Conservation (phyloP, 2,888 invertebrate species). For the Drosophila maculinotata region DNA sequence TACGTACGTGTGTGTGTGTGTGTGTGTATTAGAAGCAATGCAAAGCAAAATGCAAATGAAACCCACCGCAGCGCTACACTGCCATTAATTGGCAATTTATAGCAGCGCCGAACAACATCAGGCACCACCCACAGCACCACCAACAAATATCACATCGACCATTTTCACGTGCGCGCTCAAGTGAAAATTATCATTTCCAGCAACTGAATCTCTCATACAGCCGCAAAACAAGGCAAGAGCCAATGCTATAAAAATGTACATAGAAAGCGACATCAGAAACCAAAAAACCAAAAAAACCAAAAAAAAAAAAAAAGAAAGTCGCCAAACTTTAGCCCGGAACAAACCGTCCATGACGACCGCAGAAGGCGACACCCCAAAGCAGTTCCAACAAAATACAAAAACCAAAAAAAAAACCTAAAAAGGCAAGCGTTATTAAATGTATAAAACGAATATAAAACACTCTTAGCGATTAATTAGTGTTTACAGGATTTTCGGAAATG, state of each 20-base stretch:
- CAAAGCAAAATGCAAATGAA: constrained; percentile 70
- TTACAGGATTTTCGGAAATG: no score
- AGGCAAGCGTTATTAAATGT: not conserved
- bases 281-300: constrained; percentile 25
- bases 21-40: constrained; percentile 31
- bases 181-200: constrained; percentile 81
- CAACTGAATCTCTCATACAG: constrained; percentile 62
- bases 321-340: constrained; percentile 68
- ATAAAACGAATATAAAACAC: constrained; percentile 3
- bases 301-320: constrained; percentile 34
- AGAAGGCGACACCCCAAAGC: constrained; percentile 48
- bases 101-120: constrained; percentile 57
- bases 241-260: constrained; percentile 71
- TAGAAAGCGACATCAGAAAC: constrained; percentile 55
- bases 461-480: constrained; percentile 11
- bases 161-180: constrained; percentile 74
- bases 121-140: constrained; percentile 11
- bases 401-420: constrained; percentile 19
- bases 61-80: constrained; percentile 55
- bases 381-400: constrained; percentile 9
- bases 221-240: constrained; percentile 61
- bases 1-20: constrained; percentile 4
- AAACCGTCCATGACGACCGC: constrained; percentile 66
- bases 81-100: constrained; percentile 78
- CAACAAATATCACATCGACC: no score